phyloP scores from a whole-genome alignment of 2,888 invertebrate genomes.

The Palloptera scutellata region DNA sequence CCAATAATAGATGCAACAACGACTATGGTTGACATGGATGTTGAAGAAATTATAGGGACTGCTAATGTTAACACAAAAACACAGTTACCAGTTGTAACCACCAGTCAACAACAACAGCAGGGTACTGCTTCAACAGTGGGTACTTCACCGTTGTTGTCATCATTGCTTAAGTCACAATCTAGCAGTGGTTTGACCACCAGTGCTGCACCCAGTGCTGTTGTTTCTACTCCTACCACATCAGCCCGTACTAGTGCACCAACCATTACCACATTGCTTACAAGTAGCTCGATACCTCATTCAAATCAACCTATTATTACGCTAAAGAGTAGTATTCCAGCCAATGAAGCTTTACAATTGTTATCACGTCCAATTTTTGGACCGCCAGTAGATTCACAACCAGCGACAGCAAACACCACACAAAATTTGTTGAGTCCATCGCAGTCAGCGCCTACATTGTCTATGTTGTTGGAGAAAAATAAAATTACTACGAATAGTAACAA shows the following conservation, averaged over 20 bases:
- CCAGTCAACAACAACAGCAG: conserved; percentile 7
- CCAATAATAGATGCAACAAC: conserved; percentile 32
- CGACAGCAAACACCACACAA: conserved; percentile 34
- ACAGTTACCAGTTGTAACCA: conserved; percentile 9
- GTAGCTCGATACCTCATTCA: conserved; percentile 50
- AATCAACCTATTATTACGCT: conserved; percentile 51
- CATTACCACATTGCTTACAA: conserved; percentile 63
- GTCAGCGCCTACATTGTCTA: conserved; percentile 78
- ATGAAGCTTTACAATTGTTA: conserved; percentile 49
- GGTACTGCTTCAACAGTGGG: conserved; percentile 56
- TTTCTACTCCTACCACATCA: conserved; percentile 40
- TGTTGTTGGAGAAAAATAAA: conserved; percentile 71
- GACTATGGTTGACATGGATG: conserved; percentile 56
- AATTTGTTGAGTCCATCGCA: conserved; percentile 70
- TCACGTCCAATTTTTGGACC: conserved; percentile 61
- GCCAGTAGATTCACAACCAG: conserved; percentile 35
- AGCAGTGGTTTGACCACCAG: conserved; percentile 59
- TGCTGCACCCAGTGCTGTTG: conserved; percentile 46
- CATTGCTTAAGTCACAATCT: conserved; percentile 74
- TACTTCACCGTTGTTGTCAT: conserved; percentile 80
- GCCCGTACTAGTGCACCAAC: conserved; percentile 59
- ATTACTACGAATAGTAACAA: neutral
- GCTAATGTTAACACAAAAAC: conserved; percentile 27
- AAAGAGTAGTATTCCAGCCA: conserved; percentile 41
- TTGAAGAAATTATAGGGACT: conserved; percentile 50